phyloP scores from a whole-genome alignment of 2,888 invertebrate species.

The Digitonthophagus gazella region DNA sequence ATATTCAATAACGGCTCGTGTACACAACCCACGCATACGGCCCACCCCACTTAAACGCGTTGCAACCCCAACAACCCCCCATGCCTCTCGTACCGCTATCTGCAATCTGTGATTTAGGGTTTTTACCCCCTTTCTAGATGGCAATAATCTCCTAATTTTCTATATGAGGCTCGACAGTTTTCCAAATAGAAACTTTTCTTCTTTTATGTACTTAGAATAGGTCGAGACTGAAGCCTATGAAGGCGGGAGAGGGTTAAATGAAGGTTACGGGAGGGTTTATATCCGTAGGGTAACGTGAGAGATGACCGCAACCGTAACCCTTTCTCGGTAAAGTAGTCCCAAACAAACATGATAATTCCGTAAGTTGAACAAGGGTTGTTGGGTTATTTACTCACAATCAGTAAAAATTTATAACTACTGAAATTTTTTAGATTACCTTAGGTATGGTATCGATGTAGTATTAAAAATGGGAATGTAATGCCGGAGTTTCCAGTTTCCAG shows the following conservation, averaged over 20 bases:
- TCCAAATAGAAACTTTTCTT: not conserved
- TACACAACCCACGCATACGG: not conserved
- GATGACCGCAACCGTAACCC: not conserved
- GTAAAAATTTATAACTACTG: not conserved
- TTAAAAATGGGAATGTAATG: not conserved
- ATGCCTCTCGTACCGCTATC: not conserved
- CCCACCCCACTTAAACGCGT: not conserved
- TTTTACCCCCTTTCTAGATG: not conserved
- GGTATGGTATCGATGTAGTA: too few relatives aligned
- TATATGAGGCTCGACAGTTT: too few relatives aligned
- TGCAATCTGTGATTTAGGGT: not conserved
- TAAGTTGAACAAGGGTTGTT: not conserved
- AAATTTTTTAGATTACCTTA: too few relatives aligned
- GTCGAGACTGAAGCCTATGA: not conserved
- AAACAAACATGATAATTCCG: not conserved
- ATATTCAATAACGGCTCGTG: not conserved
- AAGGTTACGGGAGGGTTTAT: not conserved
- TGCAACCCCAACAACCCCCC: not conserved
- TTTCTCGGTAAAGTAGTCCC: not conserved
- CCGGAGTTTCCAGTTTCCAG: too few relatives aligned
- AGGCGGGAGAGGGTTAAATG: not conserved
- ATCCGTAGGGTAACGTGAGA: not conserved
- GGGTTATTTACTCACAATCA: not conserved
- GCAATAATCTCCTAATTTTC: not conserved
- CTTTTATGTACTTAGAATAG: not conserved